A percentile compares a stretch with the other conserved stretches of the same genome.
phyloP scores from a whole-genome alignment of 2,113 vertebrate species.

The Calidris pugnax region DNA sequence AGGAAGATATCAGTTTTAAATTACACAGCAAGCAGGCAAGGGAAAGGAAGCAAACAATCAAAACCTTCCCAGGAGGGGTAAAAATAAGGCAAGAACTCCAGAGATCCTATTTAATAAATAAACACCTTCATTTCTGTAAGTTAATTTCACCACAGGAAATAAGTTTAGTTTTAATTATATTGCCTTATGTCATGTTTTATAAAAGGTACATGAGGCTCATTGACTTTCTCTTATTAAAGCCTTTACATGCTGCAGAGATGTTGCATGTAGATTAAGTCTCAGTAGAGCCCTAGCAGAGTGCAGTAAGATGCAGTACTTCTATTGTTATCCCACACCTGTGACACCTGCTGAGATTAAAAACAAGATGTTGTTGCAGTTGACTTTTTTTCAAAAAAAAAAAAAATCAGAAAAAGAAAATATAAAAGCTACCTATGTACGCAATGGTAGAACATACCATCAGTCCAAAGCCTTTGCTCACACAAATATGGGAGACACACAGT shows the following conservation, averaged over 20 bases:
- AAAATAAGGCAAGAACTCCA: constrained; percentile 66
- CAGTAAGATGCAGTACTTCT: constrained; percentile 53
- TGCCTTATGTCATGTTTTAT: constrained; percentile 82
- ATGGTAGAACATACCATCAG: background rate
- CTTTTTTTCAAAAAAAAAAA: background rate
- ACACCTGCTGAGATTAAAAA: constrained; percentile 39
- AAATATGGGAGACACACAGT: fast-evolving
- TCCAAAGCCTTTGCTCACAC: background rate
- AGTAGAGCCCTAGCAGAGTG: background rate
- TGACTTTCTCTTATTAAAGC: constrained; percentile 80
- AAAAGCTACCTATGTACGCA: background rate
- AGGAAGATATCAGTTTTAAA: constrained; percentile 80
- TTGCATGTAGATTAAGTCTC: constrained; percentile 58
- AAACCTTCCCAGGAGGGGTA: constrained; percentile 78
- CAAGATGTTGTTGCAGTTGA: background rate
- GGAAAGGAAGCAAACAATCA: constrained; percentile 80
- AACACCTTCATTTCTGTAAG: constrained; percentile 85
- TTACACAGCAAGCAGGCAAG: constrained; percentile 77
- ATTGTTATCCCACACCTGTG: background rate
- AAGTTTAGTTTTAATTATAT: constrained; percentile 85
- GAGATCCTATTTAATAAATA: constrained; percentile 86
- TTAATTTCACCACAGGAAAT: constrained; percentile 84
- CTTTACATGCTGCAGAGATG: constrained; percentile 46
- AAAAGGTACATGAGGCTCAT: constrained; percentile 76
- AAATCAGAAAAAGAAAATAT: background rate